These are phyloP conservation scores for Muscicapa comitata DNA, from an alignment of 2,797 vertebrate genomes.

Conservation along the genomic window DNA sequence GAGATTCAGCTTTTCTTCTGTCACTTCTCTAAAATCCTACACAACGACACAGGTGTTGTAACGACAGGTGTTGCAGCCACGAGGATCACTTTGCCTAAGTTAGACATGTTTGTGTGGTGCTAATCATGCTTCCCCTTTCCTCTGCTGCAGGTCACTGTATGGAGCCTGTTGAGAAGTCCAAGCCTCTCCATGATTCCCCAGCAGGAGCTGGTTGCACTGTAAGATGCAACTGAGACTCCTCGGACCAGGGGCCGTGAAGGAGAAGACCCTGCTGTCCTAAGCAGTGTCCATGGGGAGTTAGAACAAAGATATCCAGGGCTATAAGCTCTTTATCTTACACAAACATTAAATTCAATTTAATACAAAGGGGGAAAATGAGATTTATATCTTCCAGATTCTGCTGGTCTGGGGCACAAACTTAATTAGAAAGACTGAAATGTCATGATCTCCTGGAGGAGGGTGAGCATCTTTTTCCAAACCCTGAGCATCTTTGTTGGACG, in stretches of 20 bases:
- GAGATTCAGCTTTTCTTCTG: neutral
- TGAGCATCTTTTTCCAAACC: neutral
- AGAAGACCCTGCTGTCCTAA: neutral
- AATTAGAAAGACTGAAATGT: conserved; percentile 47
- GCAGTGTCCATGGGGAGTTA: neutral
- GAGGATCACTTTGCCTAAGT: neutral
- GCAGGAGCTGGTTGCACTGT: fast-evolving
- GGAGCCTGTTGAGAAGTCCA: neutral
- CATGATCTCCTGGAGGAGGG: conserved; percentile 40
- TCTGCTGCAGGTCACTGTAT: neutral
- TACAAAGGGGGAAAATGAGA: neutral
- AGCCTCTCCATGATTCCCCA: neutral
- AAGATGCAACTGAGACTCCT: neutral
- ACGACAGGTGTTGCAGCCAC: neutral
- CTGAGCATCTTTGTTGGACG: conserved; percentile 3
- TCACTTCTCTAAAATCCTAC: neutral
- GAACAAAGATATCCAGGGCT: neutral
- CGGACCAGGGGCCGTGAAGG: neutral
- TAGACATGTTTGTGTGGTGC: neutral
- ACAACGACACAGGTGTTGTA: neutral
- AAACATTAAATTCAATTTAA: conserved; percentile 33
- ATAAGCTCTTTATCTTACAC: conserved; percentile 20
- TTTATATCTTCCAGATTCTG: conserved; percentile 23
- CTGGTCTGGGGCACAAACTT: conserved; percentile 19
- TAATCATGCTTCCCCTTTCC: neutral